Base-by-base conservation (phyloP, 2,113 vertebrate genomes). In the Clarias batrachus region DNA sequence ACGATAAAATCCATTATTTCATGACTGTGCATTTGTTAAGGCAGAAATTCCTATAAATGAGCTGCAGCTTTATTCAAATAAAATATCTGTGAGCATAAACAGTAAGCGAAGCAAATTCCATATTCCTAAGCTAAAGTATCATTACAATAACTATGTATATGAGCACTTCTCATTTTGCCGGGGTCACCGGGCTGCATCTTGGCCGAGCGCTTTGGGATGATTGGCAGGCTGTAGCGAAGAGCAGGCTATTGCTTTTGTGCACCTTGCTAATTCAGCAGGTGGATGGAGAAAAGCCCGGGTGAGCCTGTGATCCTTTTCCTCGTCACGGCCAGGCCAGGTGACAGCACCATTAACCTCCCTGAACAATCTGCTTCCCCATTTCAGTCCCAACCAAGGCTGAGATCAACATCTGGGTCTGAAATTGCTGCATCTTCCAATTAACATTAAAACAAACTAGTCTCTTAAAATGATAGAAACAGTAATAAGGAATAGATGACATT, bases 281-380 rank as follows among this genome's bases (percentile, higher is more conserved):
- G 88, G 89, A 88, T 85, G 83, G 89, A 82, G 84, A 78, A 89
- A 87, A 89, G 86, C 70, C 78, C 63, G 78, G 83, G 85, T 85
- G 84, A 90, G 80, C 83, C 90, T 83, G 65, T 89, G 89, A 90
- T 87, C 81, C 88, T 83, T 89, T 87, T 89, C 87, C 85, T 91
- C 85, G 87, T 90, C 86, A 80, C 77, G 83, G 86, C 86, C 88
- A 89, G 84, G 66, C 80, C 83, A 70, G 57, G 84, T 91, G 90
- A 91, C 91, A 91, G 89, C 73, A 90, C 88, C 86, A 91, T 91
- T 91, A 91, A 90, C 89, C 87, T 82, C 80, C 81, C 65, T 56
- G 65, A 41, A 86, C 63, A 86, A 57, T 79, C 81, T 71, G 85
- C 59, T 86, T 86, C 85, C 85, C 76, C 57, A 84, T 85, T 62